phyloP scores from a whole-genome alignment of 1,140 invertebrate species.

The Drosophila mayri region DNA sequence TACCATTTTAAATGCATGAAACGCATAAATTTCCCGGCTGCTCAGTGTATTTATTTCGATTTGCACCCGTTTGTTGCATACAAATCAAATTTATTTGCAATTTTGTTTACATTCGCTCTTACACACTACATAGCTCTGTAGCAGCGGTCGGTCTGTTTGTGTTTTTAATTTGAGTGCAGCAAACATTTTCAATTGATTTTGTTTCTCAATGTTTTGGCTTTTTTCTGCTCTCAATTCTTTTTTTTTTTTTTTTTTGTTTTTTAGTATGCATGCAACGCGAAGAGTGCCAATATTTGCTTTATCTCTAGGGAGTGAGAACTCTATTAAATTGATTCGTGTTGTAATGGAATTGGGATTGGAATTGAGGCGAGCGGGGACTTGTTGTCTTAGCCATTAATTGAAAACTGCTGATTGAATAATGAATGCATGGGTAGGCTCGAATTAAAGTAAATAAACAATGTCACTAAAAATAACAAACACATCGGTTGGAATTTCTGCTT shows the following conservation, averaged over 20 bases:
- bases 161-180: constrained; percentile 68
- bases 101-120: constrained; percentile 63
- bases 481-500: not conserved
- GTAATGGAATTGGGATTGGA: constrained; percentile 42
- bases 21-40: constrained; percentile 31
- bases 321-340: constrained; percentile 53
- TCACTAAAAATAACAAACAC: constrained; percentile 11
- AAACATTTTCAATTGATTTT: constrained; percentile 64
- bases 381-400: constrained; percentile 53
- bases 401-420: constrained; percentile 50
- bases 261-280: constrained; percentile 25
- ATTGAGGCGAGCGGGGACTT: constrained; percentile 14
- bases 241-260: constrained; percentile 4
- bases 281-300: constrained; percentile 43
- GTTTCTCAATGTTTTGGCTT: constrained; percentile 18
- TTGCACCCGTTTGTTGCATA: constrained; percentile 38
- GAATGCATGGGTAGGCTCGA: constrained; percentile 28
- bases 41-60: constrained; percentile 25
- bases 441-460: constrained; percentile 27
- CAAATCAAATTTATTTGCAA: constrained; percentile 71
- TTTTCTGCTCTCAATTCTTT: not conserved
- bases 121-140: constrained; percentile 30
- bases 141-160: constrained; percentile 48
- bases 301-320: constrained; percentile 34
- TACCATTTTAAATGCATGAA: constrained; percentile 38